Conservation (phyloP, 1,140 invertebrate genomes). For the Orchestia grillus region DNA sequence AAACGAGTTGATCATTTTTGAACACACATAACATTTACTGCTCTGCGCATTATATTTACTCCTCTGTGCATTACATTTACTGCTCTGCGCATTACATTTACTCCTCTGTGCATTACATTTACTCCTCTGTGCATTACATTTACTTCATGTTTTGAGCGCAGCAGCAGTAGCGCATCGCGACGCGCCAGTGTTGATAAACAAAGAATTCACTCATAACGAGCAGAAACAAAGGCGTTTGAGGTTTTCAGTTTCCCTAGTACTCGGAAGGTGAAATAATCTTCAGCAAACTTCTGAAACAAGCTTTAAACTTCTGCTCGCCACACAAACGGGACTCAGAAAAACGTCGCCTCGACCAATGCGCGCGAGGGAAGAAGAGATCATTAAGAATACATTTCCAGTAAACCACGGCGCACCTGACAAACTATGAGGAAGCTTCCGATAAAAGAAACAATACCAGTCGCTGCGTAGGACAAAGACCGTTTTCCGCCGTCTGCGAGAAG, state of each 20-base stretch:
- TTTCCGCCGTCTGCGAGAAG: not conserved
- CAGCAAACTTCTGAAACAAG: not conserved
- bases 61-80: too few relatives aligned
- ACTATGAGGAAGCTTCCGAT: not conserved
- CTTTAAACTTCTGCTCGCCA: not conserved
- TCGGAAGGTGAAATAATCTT: not conserved
- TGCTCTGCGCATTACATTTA: too few relatives aligned
- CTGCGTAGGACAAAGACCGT: not conserved
- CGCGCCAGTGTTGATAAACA: too few relatives aligned
- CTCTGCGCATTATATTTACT: too few relatives aligned
- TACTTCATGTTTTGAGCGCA: too few relatives aligned
- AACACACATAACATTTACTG: too few relatives aligned
- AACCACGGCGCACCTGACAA: not conserved
- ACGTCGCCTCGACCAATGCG: not conserved
- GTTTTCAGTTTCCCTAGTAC: not conserved
- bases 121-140: too few relatives aligned
- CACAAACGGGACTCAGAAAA: not conserved
- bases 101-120: too few relatives aligned
- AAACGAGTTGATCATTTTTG: too few relatives aligned
- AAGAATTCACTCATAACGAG: too few relatives aligned
- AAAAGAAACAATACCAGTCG: not conserved
- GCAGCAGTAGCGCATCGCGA: too few relatives aligned
- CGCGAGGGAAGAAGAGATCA: not conserved
- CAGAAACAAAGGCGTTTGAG: too few relatives aligned
- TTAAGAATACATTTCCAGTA: not conserved